Percentiles rank a stretch among this genome's conserved stretches.
phyloP scores from a whole-genome alignment of 2,888 invertebrate genomes.

The Oligia strigilis region DNA sequence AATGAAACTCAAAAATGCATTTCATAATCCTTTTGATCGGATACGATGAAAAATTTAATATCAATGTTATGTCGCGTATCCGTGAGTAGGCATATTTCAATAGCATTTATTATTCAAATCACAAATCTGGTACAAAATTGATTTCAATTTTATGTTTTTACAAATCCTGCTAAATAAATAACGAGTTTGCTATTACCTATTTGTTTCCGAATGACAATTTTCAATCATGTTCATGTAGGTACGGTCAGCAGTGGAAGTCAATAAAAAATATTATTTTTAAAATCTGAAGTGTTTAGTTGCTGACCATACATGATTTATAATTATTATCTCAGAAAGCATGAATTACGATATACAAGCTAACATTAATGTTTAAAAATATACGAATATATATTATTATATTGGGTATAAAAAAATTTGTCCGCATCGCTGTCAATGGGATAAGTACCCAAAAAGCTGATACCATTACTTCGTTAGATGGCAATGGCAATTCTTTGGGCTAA shows the following conservation, averaged over 20 bases:
- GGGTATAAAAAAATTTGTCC: background rate
- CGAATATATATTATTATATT: background rate
- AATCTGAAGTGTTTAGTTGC: background rate
- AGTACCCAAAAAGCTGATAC: background rate
- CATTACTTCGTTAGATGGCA: background rate
- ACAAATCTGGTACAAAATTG: conserved; percentile 33
- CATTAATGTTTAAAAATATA: no score
- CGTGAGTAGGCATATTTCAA: conserved; percentile 33
- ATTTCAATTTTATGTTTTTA: conserved; percentile 38
- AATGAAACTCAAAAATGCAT: conserved; percentile 18
- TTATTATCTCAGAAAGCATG: background rate
- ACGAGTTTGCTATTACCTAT: conserved; percentile 30
- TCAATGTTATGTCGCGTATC: conserved; percentile 12
- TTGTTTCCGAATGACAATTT: conserved; percentile 25
- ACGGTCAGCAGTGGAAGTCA: background rate
- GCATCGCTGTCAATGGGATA: background rate
- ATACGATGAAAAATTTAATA: conserved; percentile 10
- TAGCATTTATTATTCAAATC: conserved; percentile 53
- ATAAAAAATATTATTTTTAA: background rate
- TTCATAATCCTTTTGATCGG: conserved; percentile 27
- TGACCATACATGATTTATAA: background rate
- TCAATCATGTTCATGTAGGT: conserved; percentile 5
- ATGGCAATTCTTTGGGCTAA: background rate
- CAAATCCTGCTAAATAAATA: conserved; percentile 47
- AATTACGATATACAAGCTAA: background rate